Evolutionary conservation across 2,113 vertebrate genomes (phyloP).

Genomic region (Peromyscus maniculatus): DNA sequence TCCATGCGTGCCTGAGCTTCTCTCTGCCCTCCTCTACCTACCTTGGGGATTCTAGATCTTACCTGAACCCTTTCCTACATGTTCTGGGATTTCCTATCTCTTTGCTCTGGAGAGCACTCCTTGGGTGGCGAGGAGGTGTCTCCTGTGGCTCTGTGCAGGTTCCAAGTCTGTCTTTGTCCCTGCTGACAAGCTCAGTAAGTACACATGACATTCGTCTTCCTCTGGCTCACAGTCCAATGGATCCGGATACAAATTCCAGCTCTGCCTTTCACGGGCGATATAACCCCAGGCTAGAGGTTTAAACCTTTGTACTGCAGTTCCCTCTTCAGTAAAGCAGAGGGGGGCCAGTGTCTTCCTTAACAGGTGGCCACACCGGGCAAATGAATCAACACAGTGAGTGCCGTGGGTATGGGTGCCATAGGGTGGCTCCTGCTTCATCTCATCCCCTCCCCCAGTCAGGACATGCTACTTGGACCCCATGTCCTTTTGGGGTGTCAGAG

Average conservation of each 20-base stretch:
- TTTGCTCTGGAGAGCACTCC: neutral
- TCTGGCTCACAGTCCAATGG: neutral
- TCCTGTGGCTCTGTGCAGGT: rapidly evolving
- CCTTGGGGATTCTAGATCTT: neutral
- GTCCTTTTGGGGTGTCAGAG: neutral
- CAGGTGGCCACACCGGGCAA: neutral
- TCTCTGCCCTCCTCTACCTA: too few species aligned
- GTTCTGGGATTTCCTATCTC: neutral
- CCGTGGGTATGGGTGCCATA: rapidly evolving
- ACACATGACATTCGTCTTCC: rapidly evolving
- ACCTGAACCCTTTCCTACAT: rapidly evolving
- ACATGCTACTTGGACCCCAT: neutral
- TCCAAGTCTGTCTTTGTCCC: neutral
- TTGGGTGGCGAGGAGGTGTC: rapidly evolving
- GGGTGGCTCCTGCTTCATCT: neutral
- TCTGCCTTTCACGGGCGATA: neutral
- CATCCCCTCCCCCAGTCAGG: neutral
- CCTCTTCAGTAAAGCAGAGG: neutral
- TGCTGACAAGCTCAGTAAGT: neutral
- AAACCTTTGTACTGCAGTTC: neutral
- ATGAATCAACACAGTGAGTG: neutral
- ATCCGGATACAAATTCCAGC: neutral
- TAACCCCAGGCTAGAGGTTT: neutral
- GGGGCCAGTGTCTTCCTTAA: neutral
- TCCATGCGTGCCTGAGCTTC: neutral